phyloP scores from a whole-genome alignment of 2,797 vertebrate species.

The Darevskia nairensis region DNA sequence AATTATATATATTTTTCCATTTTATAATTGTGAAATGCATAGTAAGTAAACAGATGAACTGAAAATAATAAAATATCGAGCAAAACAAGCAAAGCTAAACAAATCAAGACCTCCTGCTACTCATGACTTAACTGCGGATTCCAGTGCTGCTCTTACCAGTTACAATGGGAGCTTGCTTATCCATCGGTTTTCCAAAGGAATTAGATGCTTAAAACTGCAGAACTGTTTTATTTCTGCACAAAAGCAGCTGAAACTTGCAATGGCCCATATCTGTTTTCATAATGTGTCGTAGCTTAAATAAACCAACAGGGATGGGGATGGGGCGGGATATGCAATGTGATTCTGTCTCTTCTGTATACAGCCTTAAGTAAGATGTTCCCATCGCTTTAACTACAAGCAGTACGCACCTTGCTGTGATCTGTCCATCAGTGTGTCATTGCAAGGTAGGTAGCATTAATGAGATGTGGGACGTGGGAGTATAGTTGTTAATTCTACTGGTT shows the following conservation, averaged over 20 bases:
- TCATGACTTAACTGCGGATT: neutral
- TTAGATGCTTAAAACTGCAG: neutral
- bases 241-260: neutral
- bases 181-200: neutral
- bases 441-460: slow-evolving; percentile 31
- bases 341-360: neutral
- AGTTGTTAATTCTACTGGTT: slow-evolving; percentile 51
- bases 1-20: too few species aligned
- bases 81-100: neutral
- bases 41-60: too few species aligned
- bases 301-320: too few species aligned
- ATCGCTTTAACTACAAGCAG: slow-evolving; percentile 46
- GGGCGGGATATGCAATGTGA: neutral
- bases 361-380: slow-evolving; percentile 32
- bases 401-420: slow-evolving; percentile 39
- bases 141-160: neutral
- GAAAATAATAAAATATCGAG: neutral
- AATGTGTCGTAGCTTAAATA: neutral
- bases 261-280: neutral
- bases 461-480: slow-evolving; percentile 44
- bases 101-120: fast-evolving
- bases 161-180: neutral
- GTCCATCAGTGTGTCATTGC: slow-evolving; percentile 33
- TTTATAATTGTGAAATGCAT: too few species aligned
- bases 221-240: slow-evolving; percentile 8